phyloP scores from a whole-genome alignment of 2,113 vertebrate species.

The Amblyopsis rosae region DNA sequence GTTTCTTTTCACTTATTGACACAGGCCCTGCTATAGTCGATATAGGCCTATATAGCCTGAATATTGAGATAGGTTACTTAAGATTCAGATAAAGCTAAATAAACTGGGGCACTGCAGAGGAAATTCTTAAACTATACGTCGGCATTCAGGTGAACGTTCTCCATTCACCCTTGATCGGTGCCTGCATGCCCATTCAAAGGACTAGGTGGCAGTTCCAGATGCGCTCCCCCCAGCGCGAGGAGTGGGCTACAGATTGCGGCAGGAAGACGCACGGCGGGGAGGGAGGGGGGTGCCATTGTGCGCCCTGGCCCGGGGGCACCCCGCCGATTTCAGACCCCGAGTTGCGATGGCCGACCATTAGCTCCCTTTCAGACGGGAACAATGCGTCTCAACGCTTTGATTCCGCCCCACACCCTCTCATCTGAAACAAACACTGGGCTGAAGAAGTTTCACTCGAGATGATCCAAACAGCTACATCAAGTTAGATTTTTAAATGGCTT shows the following conservation, averaged over 20 bases:
- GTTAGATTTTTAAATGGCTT: too few relatives aligned
- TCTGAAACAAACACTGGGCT: conserved; percentile 62
- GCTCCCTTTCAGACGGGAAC: conserved; percentile 79
- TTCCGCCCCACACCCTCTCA: conserved; percentile 62
- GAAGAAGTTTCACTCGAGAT: conserved; percentile 58
- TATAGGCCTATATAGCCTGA: background rate
- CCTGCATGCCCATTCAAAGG: conserved; percentile 28
- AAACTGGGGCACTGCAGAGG: background rate
- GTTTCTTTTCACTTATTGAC: too few relatives aligned
- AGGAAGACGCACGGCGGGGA: conserved; percentile 81
- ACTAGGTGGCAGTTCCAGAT: conserved; percentile 53
- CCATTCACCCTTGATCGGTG: conserved; percentile 43
- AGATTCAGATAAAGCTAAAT: background rate
- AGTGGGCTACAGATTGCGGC: conserved; percentile 73
- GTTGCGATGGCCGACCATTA: conserved; percentile 83
- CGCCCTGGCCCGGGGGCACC: conserved; percentile 71
- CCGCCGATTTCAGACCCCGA: conserved; percentile 75
- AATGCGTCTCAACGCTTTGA: conserved; percentile 81
- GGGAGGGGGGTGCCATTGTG: conserved; percentile 70
- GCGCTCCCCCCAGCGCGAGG: conserved; percentile 59
- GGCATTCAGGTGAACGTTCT: conserved; percentile 50
- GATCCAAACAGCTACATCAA: background rate
- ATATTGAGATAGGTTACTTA: background rate
- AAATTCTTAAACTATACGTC: background rate
- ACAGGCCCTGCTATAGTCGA: too few relatives aligned